Evolutionary conservation across 2,797 vertebrate species (phyloP).

Genomic region (Falco naumanni): DNA sequence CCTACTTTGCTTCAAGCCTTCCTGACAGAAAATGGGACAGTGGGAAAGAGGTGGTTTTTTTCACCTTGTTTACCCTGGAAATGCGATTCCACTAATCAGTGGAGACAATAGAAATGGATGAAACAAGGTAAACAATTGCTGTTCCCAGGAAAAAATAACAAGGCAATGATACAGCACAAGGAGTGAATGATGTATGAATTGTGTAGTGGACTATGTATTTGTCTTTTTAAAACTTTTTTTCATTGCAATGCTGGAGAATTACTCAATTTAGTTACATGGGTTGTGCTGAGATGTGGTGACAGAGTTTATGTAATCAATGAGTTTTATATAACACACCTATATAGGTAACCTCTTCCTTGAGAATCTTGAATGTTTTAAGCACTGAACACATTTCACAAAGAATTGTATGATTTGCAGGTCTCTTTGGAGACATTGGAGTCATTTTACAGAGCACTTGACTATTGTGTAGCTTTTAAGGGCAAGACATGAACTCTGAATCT

Average conservation of each 20-base stretch:
- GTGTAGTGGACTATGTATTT: background rate
- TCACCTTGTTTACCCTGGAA: constrained; percentile 59
- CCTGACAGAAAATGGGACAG: constrained; percentile 42
- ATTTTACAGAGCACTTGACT: background rate
- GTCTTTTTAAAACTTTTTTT: background rate
- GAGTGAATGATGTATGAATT: background rate
- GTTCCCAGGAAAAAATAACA: background rate
- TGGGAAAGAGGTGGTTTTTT: background rate
- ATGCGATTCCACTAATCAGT: constrained; percentile 50
- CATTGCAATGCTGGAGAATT: background rate
- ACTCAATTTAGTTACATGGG: background rate
- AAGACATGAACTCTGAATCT: background rate
- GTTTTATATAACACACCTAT: background rate
- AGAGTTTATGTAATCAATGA: background rate
- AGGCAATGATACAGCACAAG: background rate
- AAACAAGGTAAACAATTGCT: background rate
- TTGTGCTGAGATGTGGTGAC: background rate
- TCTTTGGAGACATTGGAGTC: background rate
- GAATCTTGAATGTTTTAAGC: background rate
- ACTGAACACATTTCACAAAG: background rate
- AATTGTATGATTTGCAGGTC: background rate
- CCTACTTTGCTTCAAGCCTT: constrained; percentile 60
- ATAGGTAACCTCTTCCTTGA: background rate
- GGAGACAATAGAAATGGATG: constrained; percentile 30
- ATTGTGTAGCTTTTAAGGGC: background rate